Evolutionary conservation across 1,140 invertebrate species (phyloP), one percentile per base, ranked within the genome.

Genomic region (Anthonomus grandis): DNA sequence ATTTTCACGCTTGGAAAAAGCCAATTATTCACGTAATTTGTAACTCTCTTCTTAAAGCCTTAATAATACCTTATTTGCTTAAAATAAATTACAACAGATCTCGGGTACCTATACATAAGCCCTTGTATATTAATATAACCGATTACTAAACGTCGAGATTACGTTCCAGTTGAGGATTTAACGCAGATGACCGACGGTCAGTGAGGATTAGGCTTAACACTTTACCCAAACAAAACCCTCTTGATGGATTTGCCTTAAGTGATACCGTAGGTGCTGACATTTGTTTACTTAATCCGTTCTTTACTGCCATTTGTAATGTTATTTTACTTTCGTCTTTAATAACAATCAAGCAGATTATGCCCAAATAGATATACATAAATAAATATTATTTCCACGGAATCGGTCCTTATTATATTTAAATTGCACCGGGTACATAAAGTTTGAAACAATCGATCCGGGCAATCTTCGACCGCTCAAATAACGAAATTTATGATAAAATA

Each of bases 401-500:
- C 4, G 17, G 17, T 38, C 17, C 17, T 38, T 17, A 13, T 17
- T 17, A n/a, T n/a, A n/a, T n/a, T n/a, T n/a, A n/a, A n/a, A n/a
- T n/a, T n/a, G 36, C 36, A 4, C 4, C 4, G n/a, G 17, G 12
- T 6, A 17, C 36, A 38, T 31, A n/a, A 31, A 8, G 12, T 42
- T 42, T 36, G 34, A 4, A 49, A 37, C 22, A 22, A 39, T 51
- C 49, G 49, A 51, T 51, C 12, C n/a, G n/a, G n/a, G 10, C 36
- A 51, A 51, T 51, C 49, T 51, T 13, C 24, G 6, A 17, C n/a
- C n/a, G 1, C 44, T 21, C 10, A 38, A 36, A 49, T 49, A 37
- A 37, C 47, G 31, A 49, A 49, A 51, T 51, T 12, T 51, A 51
- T 51, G 49, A 51, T 51, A 51, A 51, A 51, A 51, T 51, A 51